Evolutionary conservation across 2,797 vertebrate species (phyloP), one percentile per base, ranked within the genome.

Genomic region (Tragelaphus oryx): DNA sequence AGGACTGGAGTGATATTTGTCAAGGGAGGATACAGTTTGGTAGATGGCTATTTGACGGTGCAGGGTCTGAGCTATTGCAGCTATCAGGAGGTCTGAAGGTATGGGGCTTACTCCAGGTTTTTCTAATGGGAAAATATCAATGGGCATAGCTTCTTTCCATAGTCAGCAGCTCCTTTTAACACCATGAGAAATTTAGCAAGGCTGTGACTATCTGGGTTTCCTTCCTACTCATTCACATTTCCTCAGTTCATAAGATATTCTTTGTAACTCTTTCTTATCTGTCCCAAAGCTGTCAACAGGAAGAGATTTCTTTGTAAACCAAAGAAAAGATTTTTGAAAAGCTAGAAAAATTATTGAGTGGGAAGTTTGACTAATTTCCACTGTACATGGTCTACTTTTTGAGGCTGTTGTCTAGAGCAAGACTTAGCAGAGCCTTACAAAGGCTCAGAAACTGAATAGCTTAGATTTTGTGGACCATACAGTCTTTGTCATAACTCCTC

Each of bases 1-100:
- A 91, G 41, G 95, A 20, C 30, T 68, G 24, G 57, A 78, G 18
- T 79, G 44, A 87, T 76, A 48, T 82, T 93, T 91, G 65, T 24
- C 37, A 50, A 87, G 20, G 86, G 59, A 95, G 76, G 44, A 95
- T 95, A 92, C 85, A 88, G 92, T 81, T 54, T n/a, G 74, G 57
- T 85, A 82, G 52, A 59, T 89, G 75, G 74, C 59, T 84, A 11
- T 37, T 80, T 94, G 57, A 44, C 12, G 13, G 57, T 85, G 52
- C 48, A 26, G 37, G 46, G 68, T 33, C 28, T 37, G 75, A 48
- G 22, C 44, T 84, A 41, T 22, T 92, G 46, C 54, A 68, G 37
- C 57, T 52, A 16, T 11, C 57, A 93, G 28, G 62, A 65, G 26
- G 78, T 54, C 57, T 55, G 76, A 41, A 46, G 48, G n/a, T 28